A percentile compares a stretch with the other conserved stretches of the same genome.
phyloP scores from a whole-genome alignment of 2,888 invertebrate species.

The Pilophorus perplexus region DNA sequence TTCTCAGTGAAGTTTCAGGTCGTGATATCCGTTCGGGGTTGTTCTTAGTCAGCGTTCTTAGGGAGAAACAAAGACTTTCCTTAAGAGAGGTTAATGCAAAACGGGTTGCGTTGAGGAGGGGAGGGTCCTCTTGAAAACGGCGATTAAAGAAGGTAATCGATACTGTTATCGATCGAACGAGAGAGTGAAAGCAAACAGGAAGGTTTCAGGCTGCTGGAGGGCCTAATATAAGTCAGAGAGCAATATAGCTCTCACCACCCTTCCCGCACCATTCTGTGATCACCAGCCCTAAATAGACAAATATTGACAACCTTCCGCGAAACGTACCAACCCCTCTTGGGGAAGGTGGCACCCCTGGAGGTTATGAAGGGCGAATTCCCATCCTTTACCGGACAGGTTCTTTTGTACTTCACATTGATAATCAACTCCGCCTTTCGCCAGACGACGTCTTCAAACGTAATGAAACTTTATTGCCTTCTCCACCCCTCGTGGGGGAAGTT shows the following conservation, averaged over 20 bases:
- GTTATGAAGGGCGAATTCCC: conserved; percentile 12
- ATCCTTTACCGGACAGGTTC: conserved; percentile 5
- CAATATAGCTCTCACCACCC: conserved; percentile 26
- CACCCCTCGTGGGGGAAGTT: not conserved
- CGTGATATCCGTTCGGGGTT: too few relatives aligned
- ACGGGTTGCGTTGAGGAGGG: not conserved
- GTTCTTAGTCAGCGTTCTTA: too few relatives aligned
- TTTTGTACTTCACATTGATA: conserved; percentile 21
- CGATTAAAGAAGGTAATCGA: conserved; percentile 32
- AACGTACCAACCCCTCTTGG: not conserved
- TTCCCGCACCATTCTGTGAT: not conserved
- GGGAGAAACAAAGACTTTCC: too few relatives aligned
- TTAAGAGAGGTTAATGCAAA: conserved; percentile 11
- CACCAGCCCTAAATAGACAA: conserved; percentile 22
- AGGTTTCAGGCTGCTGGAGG: conserved; percentile 34
- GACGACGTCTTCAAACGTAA: conserved; percentile 3
- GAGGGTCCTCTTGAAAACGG: conserved; percentile 18
- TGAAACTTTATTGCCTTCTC: conserved; percentile 30
- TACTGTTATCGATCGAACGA: conserved; percentile 29
- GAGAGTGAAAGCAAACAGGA: conserved; percentile 36
- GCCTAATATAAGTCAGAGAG: conserved; percentile 40
- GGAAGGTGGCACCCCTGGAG: conserved; percentile 5
- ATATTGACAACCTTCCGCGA: conserved; percentile 15
- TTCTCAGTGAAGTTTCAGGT: too few relatives aligned
- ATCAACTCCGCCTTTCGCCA: conserved; percentile 12